A percentile compares a stretch with the other conserved stretches of the same genome.
Evolutionary conservation across 2,797 vertebrate species (phyloP).

Genomic region (Miichthys miiuy): DNA sequence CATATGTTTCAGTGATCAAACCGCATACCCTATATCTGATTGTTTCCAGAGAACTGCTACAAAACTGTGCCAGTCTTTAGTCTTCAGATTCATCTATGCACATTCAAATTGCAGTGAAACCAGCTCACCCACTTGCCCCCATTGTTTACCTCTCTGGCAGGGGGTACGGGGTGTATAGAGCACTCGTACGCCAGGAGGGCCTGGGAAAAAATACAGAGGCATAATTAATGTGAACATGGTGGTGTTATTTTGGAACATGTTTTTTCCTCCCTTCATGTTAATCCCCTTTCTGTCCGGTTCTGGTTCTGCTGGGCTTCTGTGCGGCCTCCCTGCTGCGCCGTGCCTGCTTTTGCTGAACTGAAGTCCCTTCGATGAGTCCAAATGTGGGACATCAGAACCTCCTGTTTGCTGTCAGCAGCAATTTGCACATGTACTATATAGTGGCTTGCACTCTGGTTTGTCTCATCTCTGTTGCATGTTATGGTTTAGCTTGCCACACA

Average conservation of each 20-base stretch:
- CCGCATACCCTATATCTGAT: not conserved
- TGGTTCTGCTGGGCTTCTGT: not conserved
- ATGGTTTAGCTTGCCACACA: slow-evolving; percentile 9
- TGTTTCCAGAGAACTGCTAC: slow-evolving; percentile 16
- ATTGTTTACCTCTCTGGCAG: slow-evolving; percentile 56
- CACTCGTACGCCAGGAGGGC: slow-evolving; percentile 44
- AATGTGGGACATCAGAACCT: slow-evolving; percentile 17
- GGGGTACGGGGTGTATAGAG: slow-evolving; percentile 36
- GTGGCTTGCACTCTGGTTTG: not conserved
- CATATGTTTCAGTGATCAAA: not conserved
- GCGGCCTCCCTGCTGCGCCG: slow-evolving; percentile 2
- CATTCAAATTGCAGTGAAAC: slow-evolving; percentile 51
- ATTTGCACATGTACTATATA: not conserved
- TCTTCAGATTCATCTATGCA: slow-evolving; percentile 49
- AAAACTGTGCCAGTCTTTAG: slow-evolving; percentile 2
- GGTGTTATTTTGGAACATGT: slow-evolving; percentile 45
- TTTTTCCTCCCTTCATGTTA: slow-evolving; percentile 2
- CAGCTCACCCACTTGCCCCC: slow-evolving; percentile 44
- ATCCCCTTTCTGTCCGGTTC: slow-evolving; percentile 16
- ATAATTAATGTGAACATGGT: slow-evolving; percentile 58
- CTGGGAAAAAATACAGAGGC: slow-evolving; percentile 68
- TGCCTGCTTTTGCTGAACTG: not conserved
- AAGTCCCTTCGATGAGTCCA: not conserved
- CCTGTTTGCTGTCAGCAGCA: slow-evolving; percentile 11
- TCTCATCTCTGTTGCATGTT: slow-evolving; percentile 23